These are phyloP conservation scores for Emydocephalus ijimae DNA, from an alignment of 2,113 vertebrate genomes.

Conservation along the genomic window DNA sequence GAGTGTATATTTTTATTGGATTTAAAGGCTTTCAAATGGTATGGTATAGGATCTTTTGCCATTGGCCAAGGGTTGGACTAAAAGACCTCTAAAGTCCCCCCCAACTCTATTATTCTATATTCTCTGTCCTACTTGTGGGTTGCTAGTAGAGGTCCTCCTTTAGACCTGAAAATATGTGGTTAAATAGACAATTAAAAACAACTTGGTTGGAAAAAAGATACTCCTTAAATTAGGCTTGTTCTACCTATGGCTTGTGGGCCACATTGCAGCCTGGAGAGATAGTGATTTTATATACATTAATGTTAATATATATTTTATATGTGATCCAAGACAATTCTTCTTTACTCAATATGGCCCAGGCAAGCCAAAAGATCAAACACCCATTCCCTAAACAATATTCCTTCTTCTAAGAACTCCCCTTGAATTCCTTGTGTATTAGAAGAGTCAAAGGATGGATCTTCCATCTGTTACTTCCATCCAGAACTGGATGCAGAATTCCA, in stretches of 20 bases:
- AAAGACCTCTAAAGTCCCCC: too few species aligned
- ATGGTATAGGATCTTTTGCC: too few species aligned
- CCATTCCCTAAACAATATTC: background rate
- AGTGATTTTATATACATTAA: too few species aligned
- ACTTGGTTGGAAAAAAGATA: background rate
- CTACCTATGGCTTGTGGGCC: too few species aligned
- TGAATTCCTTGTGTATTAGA: background rate
- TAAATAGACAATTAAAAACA: background rate
- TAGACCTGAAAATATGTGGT: background rate
- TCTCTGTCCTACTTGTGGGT: background rate
- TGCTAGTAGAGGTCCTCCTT: background rate
- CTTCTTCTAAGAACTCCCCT: background rate
- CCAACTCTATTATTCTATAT: too few species aligned
- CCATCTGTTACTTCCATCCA: too few species aligned
- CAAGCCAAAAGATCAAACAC: too few species aligned
- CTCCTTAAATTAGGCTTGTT: background rate
- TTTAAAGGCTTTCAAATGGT: background rate
- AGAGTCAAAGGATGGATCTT: background rate
- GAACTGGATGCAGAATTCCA: too few species aligned
- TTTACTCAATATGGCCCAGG: background rate
- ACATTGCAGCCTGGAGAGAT: too few species aligned
- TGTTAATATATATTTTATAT: too few species aligned
- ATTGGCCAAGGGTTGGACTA: too few species aligned
- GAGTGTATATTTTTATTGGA: background rate
- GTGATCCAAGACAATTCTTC: background rate